These are phyloP conservation scores for Drosophila busckii DNA, from an alignment of 1,140 invertebrate genomes.

Conservation along the genomic window DNA sequence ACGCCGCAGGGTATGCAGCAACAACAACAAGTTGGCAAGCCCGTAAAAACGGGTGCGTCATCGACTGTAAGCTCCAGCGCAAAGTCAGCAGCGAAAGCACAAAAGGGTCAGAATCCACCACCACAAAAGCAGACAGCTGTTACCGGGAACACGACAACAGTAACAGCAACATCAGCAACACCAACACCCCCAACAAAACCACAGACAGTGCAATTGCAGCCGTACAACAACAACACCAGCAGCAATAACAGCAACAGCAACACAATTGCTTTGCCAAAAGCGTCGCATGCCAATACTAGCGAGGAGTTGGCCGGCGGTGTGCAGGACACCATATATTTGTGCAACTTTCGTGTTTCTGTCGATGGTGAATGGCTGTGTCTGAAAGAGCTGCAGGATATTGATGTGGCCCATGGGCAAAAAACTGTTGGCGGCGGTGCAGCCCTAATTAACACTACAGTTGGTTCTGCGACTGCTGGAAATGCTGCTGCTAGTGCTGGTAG, in stretches of 20 bases:
- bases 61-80: slow-evolving; percentile 17
- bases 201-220: slow-evolving; percentile 17
- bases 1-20: slow-evolving; percentile 32
- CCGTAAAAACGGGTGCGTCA: slow-evolving; percentile 36
- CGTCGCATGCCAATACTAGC: slow-evolving; percentile 67
- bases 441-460: slow-evolving; percentile 2
- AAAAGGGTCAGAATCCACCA: slow-evolving; percentile 51
- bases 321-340: slow-evolving; percentile 97
- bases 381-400: slow-evolving; percentile 94
- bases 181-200: slow-evolving; percentile 20
- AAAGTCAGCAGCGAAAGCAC: slow-evolving; percentile 37
- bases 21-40: slow-evolving; percentile 54
- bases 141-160: slow-evolving; percentile 13
- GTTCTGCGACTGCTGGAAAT: not conserved
- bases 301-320: slow-evolving; percentile 89
- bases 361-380: slow-evolving; percentile 98
- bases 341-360: slow-evolving; percentile 97
- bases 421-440: slow-evolving; percentile 37
- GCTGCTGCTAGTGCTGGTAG: slow-evolving; percentile 1
- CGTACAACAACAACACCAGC: slow-evolving; percentile 38
- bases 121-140: slow-evolving; percentile 29
- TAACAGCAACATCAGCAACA: slow-evolving; percentile 23
- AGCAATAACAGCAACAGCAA: slow-evolving; percentile 44
- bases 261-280: slow-evolving; percentile 67
- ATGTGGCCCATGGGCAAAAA: slow-evolving; percentile 81